These are phyloP conservation scores for Elegia similella DNA, from an alignment of 2,888 invertebrate species.

Conservation along the genomic window DNA sequence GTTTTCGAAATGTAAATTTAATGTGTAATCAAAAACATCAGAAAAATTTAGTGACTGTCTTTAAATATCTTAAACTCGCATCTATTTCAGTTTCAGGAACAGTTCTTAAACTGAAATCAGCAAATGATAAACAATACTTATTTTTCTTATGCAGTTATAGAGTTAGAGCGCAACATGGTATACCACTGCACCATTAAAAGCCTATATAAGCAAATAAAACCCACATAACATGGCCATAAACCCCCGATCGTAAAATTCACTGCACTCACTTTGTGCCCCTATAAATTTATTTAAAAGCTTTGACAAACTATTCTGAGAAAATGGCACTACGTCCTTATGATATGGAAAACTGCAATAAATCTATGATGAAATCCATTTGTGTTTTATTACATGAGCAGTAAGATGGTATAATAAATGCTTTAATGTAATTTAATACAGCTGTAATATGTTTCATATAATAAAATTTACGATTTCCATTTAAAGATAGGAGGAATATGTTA, in stretches of 20 bases:
- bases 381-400: constrained; percentile 14
- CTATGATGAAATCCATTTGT: constrained; percentile 11
- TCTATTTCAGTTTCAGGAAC: no score
- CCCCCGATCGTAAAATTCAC: constrained; percentile 62
- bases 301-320: constrained; percentile 39
- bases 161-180: constrained; percentile 19
- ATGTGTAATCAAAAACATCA: no score
- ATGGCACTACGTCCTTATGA: constrained; percentile 30
- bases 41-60: no score
- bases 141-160: constrained; percentile 38
- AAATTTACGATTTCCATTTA: neutral
- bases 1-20: no score
- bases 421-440: neutral
- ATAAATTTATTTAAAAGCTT: constrained; percentile 59
- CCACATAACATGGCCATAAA: constrained; percentile 61
- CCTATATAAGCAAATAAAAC: constrained; percentile 71
- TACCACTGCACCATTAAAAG: constrained; percentile 66
- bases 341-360: constrained; percentile 23
- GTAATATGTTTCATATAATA: neutral
- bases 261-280: constrained; percentile 66
- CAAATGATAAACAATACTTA: constrained; percentile 40
- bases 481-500: neutral
- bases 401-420: neutral
- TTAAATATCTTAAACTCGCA: no score
- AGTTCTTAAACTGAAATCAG: no score